phyloP scores from a whole-genome alignment of 2,797 vertebrate genomes.

The Rhynchotus rufescens region DNA sequence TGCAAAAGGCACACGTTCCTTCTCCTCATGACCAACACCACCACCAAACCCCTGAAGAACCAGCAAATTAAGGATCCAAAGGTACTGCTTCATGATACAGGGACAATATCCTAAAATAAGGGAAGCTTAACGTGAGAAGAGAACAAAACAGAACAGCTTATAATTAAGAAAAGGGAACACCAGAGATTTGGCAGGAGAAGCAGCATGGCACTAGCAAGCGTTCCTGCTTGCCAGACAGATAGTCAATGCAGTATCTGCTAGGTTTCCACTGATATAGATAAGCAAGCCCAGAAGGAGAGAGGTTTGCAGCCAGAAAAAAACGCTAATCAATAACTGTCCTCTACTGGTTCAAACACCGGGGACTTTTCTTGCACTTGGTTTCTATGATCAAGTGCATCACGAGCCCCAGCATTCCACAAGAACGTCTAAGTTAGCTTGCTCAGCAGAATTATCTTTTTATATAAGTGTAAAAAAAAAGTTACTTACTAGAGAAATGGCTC shows the following conservation, averaged over 20 bases:
- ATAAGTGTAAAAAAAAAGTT: background rate
- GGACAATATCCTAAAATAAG: background rate
- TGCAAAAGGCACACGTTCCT: background rate
- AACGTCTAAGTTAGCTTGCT: background rate
- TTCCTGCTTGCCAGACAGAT: background rate
- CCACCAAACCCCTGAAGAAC: background rate
- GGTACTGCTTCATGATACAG: background rate
- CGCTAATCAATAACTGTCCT: background rate
- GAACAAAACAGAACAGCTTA: background rate
- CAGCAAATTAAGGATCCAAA: background rate
- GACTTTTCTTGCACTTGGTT: background rate
- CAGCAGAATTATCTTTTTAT: background rate
- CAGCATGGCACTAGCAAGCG: background rate
- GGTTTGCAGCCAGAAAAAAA: rapidly evolving
- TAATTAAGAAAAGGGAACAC: background rate
- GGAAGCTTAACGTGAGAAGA: background rate
- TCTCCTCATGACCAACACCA: background rate
- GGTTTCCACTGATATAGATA: background rate
- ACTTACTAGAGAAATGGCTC: background rate
- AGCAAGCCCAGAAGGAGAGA: background rate
- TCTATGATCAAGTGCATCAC: background rate
- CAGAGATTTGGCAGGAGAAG: background rate
- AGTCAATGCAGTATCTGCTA: background rate
- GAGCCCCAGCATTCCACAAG: background rate
- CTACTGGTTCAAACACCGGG: background rate